Evolutionary conservation across 2,888 invertebrate species (phyloP).

Genomic region (Patella caerulea): DNA sequence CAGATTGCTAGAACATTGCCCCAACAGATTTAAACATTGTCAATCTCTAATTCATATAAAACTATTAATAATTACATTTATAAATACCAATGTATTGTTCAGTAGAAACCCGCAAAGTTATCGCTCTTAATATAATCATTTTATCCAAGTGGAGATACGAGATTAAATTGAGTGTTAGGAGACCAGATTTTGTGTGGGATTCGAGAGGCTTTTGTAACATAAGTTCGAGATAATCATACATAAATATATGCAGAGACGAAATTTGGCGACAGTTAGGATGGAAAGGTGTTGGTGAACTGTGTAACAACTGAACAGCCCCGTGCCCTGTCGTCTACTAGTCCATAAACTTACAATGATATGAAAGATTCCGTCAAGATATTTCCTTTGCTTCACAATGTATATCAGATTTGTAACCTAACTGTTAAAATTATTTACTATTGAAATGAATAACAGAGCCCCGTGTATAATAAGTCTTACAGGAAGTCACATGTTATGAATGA

Average conservation of each 20-base stretch:
- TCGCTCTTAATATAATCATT: not conserved
- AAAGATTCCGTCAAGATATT: no score
- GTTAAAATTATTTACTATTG: constrained; percentile 6
- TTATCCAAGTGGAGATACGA: not conserved
- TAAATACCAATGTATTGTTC: no score
- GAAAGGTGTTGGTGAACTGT: not conserved
- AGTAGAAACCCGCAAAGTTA: no score
- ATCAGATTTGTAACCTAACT: not conserved
- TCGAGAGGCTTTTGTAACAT: constrained; percentile 2
- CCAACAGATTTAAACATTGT: no score
- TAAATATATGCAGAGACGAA: constrained; percentile 5
- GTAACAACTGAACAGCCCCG: no score
- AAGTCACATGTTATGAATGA: not conserved
- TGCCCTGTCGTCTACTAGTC: no score
- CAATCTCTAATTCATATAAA: no score
- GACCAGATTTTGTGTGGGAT: not conserved
- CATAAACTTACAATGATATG: no score
- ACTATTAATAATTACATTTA: no score
- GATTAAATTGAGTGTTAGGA: constrained; percentile 3
- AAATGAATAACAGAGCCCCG: not conserved
- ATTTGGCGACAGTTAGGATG: constrained; percentile 1
- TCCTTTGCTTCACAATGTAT: not conserved
- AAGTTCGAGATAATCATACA: constrained; percentile 1
- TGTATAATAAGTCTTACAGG: not conserved
- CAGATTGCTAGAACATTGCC: no score